Evolutionary conservation across 2,113 vertebrate species (phyloP), one percentile per base, ranked within the genome.

Genomic region (Atlantisia rogersi): DNA sequence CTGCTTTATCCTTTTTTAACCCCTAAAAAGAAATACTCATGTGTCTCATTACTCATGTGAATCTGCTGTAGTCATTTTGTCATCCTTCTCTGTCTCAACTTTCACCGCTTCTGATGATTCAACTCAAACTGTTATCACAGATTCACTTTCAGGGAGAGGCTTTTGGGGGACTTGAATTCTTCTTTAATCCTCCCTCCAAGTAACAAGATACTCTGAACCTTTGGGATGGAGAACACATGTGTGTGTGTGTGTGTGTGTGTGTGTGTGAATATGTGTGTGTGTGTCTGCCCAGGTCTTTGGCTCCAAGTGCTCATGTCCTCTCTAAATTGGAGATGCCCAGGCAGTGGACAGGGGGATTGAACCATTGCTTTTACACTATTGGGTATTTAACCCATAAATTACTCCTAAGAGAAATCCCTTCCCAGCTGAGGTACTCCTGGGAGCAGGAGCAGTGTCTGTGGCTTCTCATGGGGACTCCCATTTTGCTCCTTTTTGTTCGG

Each of bases 91-190:
- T 31, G 8, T 44, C 53, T 73, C 44, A 60, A 9, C 35, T 79
- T 92, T 63, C 31, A 6, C 31, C 46, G 62, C 81, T 82, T 94
- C 94, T 91, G 65, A 90, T 92, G 91, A 92, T 89, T 92, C 90
- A 62, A 18, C 67, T 93, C 59, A 42, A 85, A 85, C 37, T 40
- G 59, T 79, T 91, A 79, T 65, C 83, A 59, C 67, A 26, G 17
- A 12, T 53, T 90, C n/a, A 32, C 70, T 55, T 91, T 92, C 69
- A 58, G 52, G 32, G n/a, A 65, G 64, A 80, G 78, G 70, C 71
- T 94, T 80, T 80, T 79, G 70, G 15, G 24, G 28, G 17, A 39
- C 78, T 90, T 82, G 73, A 78, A 64, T 90, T 79, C 56, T 83
- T 50, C 86, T 90, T 88, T 96, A 91, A 90, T 86, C 84, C 55